Conservation (phyloP, 2,113 vertebrate species). For the pig (Sus scrofa) region DNA sequence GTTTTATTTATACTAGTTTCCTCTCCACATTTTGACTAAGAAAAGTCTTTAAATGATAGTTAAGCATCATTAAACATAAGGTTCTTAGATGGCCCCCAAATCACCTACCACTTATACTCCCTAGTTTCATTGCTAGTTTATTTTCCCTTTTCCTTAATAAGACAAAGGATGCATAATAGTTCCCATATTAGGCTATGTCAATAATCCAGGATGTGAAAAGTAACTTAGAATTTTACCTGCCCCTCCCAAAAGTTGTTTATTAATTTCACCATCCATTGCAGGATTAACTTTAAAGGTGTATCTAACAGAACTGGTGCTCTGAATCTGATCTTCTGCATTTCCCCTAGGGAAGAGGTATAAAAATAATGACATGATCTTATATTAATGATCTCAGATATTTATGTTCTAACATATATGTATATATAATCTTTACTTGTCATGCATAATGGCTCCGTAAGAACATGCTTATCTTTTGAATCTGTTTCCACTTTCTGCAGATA, state of each 20-base stretch:
- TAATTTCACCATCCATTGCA: constrained; percentile 46
- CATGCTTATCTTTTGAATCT: constrained; percentile 32
- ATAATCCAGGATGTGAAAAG: not conserved
- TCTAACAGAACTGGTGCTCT: not conserved
- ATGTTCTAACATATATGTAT: not conserved
- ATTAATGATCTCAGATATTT: not conserved
- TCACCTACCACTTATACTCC: not conserved
- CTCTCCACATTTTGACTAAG: constrained; percentile 28
- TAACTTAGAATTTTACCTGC: not conserved
- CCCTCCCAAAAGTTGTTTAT: not conserved
- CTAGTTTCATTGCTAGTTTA: not conserved
- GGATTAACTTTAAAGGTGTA: not conserved
- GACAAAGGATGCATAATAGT: not conserved
- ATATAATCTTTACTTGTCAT: not conserved
- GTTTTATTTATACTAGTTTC: not conserved
- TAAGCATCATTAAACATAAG: not conserved
- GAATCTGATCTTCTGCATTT: constrained; percentile 11
- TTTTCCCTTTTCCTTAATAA: not conserved
- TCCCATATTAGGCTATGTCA: not conserved
- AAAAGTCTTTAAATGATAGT: not conserved
- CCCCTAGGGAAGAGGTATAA: not conserved
- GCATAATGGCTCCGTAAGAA: not conserved
- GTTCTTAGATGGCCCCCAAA: not conserved
- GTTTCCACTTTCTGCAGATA: not conserved
- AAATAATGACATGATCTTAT: not conserved